Evolutionary conservation across 2,888 invertebrate genomes (phyloP).

Genomic region (Hypomecis atomaria): DNA sequence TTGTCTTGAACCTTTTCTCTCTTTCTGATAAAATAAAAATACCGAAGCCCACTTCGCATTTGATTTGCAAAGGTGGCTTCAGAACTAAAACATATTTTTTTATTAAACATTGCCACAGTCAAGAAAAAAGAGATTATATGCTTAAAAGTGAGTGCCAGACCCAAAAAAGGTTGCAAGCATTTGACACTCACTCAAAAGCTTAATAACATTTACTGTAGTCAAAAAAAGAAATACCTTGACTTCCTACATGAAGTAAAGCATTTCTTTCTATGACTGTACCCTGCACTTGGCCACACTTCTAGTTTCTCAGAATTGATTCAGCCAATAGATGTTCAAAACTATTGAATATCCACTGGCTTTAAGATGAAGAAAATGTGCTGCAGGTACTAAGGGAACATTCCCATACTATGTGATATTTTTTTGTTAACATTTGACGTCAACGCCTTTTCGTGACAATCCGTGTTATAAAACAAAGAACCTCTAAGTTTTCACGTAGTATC

Average conservation of each 20-base stretch:
- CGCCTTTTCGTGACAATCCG: too few relatives aligned
- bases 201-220: slow-evolving; percentile 7
- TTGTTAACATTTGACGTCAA: too few relatives aligned
- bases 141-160: slow-evolving; percentile 20
- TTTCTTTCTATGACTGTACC: slow-evolving; percentile 13
- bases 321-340: slow-evolving; percentile 72
- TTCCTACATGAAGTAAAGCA: slow-evolving; percentile 2
- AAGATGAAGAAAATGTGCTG: slow-evolving; percentile 9
- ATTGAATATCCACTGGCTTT: slow-evolving; percentile 75
- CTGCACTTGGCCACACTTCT: slow-evolving; percentile 63
- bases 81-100: slow-evolving; percentile 14
- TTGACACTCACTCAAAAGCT: slow-evolving; percentile 17
- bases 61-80: slow-evolving; percentile 57
- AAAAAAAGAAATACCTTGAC: background rate
- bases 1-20: slow-evolving; percentile 58
- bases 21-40: background rate
- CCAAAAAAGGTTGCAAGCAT: background rate
- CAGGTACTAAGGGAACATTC: too few relatives aligned
- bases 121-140: background rate
- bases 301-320: slow-evolving; percentile 46
- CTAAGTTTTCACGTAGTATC: too few relatives aligned
- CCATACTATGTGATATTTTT: too few relatives aligned
- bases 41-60: slow-evolving; percentile 55
- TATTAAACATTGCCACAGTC: background rate
- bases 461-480: too few relatives aligned